Evolutionary conservation across 2,797 vertebrate genomes (phyloP), one percentile per base, ranked within the genome.

Genomic region (Myotis findleyi): DNA sequence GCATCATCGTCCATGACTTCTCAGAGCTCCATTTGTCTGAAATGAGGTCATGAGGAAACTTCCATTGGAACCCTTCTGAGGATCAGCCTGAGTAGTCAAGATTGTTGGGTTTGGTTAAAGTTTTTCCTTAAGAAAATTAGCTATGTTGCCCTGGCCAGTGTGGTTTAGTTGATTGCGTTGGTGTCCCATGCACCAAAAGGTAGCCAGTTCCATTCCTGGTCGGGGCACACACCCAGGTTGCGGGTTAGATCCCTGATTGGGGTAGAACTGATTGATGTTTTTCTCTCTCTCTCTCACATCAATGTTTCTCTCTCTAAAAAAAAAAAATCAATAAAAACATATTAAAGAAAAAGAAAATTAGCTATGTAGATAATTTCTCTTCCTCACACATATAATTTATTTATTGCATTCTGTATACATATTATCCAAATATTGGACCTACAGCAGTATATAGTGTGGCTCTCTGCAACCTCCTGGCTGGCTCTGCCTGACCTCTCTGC

Each of bases 91-190:
- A n/a, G 16, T 69, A 85, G 13, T 87, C n/a, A 87, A 18, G 7
- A 68, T 14, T 82, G 55, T 36, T 87, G 49, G 18, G 1, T 64
- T 79, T 96, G 30, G 49, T 64, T 88, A 1, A 82, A 21, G 38
- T 33, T 93, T 69, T 87, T 90, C 38, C 93, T 83, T 71, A 89
- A 91, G 75, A 95, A 84, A 72, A 81, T 68, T 8, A 87, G 10
- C 41, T 94, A 13, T 47, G 16, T 88, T 62, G 59, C 59, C 13
- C 59, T 30, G 13, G 27, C 13, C 13, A 3, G 57, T 30, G 59
- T 30, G 27, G 59, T 12, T 62, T 27, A 62, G 13, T 30, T 62
- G 59, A 2, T 14, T 30, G 27, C 30, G 57, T 59, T 59, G 10
- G 25, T 4, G 9, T 59, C 25, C 57, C 25, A 59, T 27, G 57